phyloP scores from a whole-genome alignment of 2,113 vertebrate species.

The Sphyrna mokarran region DNA sequence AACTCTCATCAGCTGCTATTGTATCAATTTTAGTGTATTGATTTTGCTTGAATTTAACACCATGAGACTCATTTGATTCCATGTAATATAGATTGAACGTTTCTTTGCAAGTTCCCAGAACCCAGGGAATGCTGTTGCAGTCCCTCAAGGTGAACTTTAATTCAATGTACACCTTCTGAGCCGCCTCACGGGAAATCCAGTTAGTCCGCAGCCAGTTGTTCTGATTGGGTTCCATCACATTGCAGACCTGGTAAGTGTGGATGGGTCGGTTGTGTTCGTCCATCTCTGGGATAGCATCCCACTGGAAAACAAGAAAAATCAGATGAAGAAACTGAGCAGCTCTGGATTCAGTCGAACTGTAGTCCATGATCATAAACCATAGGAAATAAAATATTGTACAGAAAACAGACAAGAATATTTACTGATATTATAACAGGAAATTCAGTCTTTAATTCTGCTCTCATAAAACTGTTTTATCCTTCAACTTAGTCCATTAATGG shows the following conservation, averaged over 20 bases:
- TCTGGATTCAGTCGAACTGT: background rate
- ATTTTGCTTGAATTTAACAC: conserved; percentile 74
- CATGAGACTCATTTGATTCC: conserved; percentile 81
- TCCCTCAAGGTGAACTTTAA: conserved; percentile 90
- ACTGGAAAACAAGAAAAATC: conserved; percentile 56
- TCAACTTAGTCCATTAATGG: background rate
- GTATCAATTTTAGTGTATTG: conserved; percentile 91
- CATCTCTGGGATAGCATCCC: conserved; percentile 96
- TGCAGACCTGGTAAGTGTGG: conserved; percentile 92
- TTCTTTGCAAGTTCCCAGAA: conserved; percentile 90
- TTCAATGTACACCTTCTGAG: conserved; percentile 90
- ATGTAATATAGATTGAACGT: conserved; percentile 91
- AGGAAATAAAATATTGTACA: background rate
- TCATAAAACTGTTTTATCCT: background rate
- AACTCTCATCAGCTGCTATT: conserved; percentile 91
- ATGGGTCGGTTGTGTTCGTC: conserved; percentile 91
- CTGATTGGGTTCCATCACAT: conserved; percentile 92
- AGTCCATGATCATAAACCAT: background rate
- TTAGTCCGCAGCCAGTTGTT: conserved; percentile 96
- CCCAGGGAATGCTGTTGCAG: conserved; percentile 94
- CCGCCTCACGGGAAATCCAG: conserved; percentile 87
- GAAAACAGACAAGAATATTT: background rate
- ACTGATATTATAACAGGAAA: background rate
- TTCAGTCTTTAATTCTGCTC: background rate
- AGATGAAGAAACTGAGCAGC: conserved; percentile 18